phyloP scores from a whole-genome alignment of 2,888 invertebrate genomes.

The Acrobasis repandana region DNA sequence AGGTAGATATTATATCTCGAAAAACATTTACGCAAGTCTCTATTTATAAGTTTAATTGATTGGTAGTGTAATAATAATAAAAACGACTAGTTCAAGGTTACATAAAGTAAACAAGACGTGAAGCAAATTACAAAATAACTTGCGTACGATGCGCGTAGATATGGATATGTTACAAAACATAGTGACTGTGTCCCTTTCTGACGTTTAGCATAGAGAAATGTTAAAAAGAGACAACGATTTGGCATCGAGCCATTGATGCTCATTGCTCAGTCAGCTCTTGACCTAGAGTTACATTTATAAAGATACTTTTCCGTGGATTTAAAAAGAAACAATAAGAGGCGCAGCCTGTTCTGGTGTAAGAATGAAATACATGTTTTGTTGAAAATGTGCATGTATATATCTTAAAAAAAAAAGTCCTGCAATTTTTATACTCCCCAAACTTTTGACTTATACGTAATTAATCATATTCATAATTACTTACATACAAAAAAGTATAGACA shows the following conservation, averaged over 20 bases:
- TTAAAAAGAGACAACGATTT: slow-evolving; percentile 38
- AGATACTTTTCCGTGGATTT: slow-evolving; percentile 11
- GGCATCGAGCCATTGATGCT: slow-evolving; percentile 58
- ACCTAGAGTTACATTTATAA: slow-evolving; percentile 68
- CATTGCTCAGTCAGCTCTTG: slow-evolving; percentile 55
- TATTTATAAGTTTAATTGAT: neutral
- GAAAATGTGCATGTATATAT: no score
- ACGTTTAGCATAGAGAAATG: slow-evolving; percentile 12
- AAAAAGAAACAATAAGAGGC: neutral
- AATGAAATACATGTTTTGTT: neutral
- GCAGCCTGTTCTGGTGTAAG: neutral
- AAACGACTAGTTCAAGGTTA: slow-evolving; percentile 17
- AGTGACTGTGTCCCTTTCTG: slow-evolving; percentile 23
- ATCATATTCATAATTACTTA: no score
- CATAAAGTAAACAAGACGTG: slow-evolving; percentile 15
- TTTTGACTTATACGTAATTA: no score
- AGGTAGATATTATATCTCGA: no score
- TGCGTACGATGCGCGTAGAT: neutral
- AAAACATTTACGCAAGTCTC: no score
- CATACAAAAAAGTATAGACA: no score
- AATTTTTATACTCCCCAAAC: no score
- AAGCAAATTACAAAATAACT: slow-evolving; percentile 22
- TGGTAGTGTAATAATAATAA: neutral
- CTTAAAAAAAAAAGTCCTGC: no score
- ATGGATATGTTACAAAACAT: slow-evolving; percentile 19